Conservation (phyloP, 2,113 vertebrate species). For the Odobenus rosmarus region DNA sequence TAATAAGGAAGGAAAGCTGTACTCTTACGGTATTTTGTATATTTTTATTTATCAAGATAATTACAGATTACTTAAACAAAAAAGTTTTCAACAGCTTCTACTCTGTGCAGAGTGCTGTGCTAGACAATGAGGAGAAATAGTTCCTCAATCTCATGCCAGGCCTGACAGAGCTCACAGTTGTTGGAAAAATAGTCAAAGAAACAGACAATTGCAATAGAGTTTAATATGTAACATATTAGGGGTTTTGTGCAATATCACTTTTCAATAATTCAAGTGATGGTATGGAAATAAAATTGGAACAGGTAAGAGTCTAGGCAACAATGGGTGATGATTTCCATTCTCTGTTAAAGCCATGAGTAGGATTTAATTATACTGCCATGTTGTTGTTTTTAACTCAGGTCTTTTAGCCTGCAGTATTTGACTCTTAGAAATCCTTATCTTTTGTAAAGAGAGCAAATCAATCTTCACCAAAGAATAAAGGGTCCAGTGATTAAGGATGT, state of each 20-base stretch:
- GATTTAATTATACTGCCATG: constrained; percentile 29
- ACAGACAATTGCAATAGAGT: not conserved
- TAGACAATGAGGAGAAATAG: not conserved
- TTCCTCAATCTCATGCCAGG: not conserved
- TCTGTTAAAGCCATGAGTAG: not conserved
- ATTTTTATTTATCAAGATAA: not conserved
- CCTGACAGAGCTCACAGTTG: not conserved
- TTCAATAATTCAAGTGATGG: not conserved
- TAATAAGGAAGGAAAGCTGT: not conserved
- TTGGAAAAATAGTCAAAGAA: constrained; percentile 9
- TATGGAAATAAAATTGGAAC: constrained; percentile 43
- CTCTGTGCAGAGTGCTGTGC: not conserved
- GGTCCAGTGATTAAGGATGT: not conserved
- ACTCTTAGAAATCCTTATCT: constrained; percentile 27
- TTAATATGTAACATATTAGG: not conserved
- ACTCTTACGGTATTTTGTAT: not conserved
- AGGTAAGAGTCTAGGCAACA: not conserved
- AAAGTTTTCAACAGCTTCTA: not conserved
- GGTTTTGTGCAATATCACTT: not conserved
- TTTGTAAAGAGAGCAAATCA: constrained; percentile 15
- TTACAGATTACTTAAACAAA: not conserved
- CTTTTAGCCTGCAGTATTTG: constrained; percentile 10
- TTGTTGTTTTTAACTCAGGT: not conserved
- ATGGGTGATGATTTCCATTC: not conserved
- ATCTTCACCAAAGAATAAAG: constrained; percentile 19